Base-by-base conservation (phyloP, 1,140 invertebrate genomes). In the Leptinotarsa undecemlineata region DNA sequence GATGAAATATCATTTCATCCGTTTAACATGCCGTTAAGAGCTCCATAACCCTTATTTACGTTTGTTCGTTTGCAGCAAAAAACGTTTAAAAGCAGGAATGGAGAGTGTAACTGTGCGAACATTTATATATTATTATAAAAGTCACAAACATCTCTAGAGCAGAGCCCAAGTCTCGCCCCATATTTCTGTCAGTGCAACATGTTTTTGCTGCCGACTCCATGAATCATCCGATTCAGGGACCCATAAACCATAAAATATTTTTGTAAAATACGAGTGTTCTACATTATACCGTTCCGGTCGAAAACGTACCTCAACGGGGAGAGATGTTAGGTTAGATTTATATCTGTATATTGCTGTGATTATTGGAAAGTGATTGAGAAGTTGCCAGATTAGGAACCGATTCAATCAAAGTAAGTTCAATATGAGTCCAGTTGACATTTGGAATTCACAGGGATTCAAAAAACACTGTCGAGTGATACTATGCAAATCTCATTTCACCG, bases 151-250 rank as follows among this genome's bases (percentile, higher is more conserved):
- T 77, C 76, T 79, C 76, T 78, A 76, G 73, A 67, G 74, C 73
- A 77, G 76, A 81, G 80, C 76, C 21, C 73, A 77, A 79, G 73
- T 79, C 77, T 76, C 71, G 72, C 51, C 77, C 73, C 80, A 81
- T 81, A 81, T 80, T 81, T 81, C 80, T 81, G 78, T 79, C 80
- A 74, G 77, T 76, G 77, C 80, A 81, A 80, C 77, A 81, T 81
- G 78, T 81, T 81, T 80, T 81, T 80, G 77, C 72, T 68, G 67
- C 75, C 73, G 74, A 79, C 72, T 76, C 76, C 74, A 81, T 81
- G 79, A 81, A 81, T 80, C 80, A 81, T 77, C 66, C 68, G 78
- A 77, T 72, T 67, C 72, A 76, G 73, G 73, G 68, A 73, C 68
- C 76, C 80, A 80, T 78, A 78, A 78, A 81, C 78, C 78, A 78